Evolutionary conservation across 1,140 invertebrate genomes (phyloP).

Genomic region (Drosophila grimshawi): DNA sequence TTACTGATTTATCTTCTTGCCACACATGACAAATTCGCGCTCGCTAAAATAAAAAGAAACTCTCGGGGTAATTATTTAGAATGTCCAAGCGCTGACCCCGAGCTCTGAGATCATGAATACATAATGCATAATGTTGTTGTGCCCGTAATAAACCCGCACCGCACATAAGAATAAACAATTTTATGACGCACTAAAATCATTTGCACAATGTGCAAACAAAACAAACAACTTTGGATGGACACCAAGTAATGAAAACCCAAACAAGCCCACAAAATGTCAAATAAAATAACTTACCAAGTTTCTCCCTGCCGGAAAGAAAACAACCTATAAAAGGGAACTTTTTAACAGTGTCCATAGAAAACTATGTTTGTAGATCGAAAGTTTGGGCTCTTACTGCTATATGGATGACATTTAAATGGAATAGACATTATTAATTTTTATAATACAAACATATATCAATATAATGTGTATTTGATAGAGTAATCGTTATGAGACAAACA

Average conservation of each 20-base stretch:
- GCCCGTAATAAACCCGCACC: slow-evolving; percentile 45
- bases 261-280: slow-evolving; percentile 45
- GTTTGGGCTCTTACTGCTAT: neutral
- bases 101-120: slow-evolving; percentile 53
- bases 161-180: slow-evolving; percentile 48
- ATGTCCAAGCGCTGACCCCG: slow-evolving; percentile 49
- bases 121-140: slow-evolving; percentile 35
- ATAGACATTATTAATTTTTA: neutral
- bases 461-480: too few relatives aligned
- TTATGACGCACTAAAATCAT: slow-evolving; percentile 68
- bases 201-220: slow-evolving; percentile 50
- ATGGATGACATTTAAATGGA: neutral
- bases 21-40: slow-evolving; percentile 46
- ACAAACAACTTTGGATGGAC: slow-evolving; percentile 38
- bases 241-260: slow-evolving; percentile 22
- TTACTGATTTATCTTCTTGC: slow-evolving; percentile 55
- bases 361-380: neutral
- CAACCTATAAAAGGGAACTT: slow-evolving; percentile 50
- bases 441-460: neutral
- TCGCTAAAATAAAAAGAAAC: slow-evolving; percentile 36
- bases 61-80: slow-evolving; percentile 60
- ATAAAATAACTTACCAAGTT: slow-evolving; percentile 41
- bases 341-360: slow-evolving; percentile 7
- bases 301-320: slow-evolving; percentile 38
- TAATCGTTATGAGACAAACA: neutral